phyloP scores from a whole-genome alignment of 92 coral and sea anemone species.

The Porites evermanni region DNA sequence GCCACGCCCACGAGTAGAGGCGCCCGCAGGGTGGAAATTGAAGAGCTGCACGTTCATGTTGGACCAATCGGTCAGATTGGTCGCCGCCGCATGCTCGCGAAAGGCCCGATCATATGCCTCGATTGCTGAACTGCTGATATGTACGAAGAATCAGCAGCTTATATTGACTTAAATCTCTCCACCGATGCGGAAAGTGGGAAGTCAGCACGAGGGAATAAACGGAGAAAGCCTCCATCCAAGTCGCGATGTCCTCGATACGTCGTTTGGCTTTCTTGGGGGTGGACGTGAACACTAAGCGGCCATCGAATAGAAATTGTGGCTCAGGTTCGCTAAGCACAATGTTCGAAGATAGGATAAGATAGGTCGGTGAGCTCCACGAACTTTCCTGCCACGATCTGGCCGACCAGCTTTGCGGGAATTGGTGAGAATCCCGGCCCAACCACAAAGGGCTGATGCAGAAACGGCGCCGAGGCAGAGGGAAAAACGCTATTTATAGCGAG shows the following conservation, averaged over 20 bases:
- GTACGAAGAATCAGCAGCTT: constrained; percentile 13
- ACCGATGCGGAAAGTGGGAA: constrained; percentile 37
- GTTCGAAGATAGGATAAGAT: background rate
- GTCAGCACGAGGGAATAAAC: constrained; percentile 14
- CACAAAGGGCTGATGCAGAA: constrained; percentile 13
- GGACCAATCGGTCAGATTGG: no score
- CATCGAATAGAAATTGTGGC: constrained; percentile 19
- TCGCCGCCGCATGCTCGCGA: constrained; percentile 17
- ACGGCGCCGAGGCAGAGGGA: no score
- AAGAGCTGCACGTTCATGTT: no score
- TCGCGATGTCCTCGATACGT: constrained; percentile 3
- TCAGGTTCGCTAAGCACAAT: background rate
- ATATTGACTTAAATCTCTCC: constrained; percentile 8
- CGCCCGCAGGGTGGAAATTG: no score
- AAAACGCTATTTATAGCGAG: no score
- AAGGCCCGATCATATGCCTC: constrained; percentile 30
- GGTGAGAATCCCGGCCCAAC: constrained; percentile 26
- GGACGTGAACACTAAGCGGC: constrained; percentile 7
- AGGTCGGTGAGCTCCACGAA: constrained; percentile 6
- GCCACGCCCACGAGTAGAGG: no score
- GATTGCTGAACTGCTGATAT: constrained; percentile 11
- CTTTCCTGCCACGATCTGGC: constrained; percentile 26
- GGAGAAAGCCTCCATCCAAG: constrained; percentile 25
- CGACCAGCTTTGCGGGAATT: background rate
- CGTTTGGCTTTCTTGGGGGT: background rate